Evolutionary conservation across 2,797 vertebrate species (phyloP).

Genomic region (Perodicticus potto): DNA sequence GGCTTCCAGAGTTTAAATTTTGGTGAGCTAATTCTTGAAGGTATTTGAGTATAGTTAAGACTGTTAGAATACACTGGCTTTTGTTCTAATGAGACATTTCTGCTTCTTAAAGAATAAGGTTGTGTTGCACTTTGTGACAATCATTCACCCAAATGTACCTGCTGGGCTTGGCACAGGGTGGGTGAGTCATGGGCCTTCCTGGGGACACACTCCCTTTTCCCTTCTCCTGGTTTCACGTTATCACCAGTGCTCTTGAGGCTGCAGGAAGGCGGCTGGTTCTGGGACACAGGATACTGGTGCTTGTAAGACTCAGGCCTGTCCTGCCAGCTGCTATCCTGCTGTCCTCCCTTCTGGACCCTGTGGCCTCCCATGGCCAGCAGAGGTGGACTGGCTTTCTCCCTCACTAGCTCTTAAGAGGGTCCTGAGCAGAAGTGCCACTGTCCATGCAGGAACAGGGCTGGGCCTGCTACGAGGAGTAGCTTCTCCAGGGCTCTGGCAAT

Average conservation of each 20-base stretch:
- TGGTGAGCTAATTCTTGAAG: conserved; percentile 89
- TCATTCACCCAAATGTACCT: not conserved
- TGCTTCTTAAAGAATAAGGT: not conserved
- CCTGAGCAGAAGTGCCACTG: not conserved
- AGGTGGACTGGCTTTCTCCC: not conserved
- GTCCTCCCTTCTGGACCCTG: not conserved
- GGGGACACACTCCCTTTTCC: accelerated
- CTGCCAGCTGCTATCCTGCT: not conserved
- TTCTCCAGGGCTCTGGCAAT: not conserved
- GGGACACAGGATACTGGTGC: not conserved
- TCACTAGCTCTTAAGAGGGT: not conserved
- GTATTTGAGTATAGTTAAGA: not conserved
- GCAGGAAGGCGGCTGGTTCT: not conserved
- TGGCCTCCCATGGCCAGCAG: not conserved
- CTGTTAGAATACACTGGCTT: too few species aligned
- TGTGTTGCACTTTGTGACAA: not conserved
- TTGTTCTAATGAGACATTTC: not conserved
- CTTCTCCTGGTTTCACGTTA: not conserved
- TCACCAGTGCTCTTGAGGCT: not conserved
- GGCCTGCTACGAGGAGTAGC: not conserved
- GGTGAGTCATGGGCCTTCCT: not conserved
- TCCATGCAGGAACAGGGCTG: not conserved
- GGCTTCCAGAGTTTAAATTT: conserved; percentile 99
- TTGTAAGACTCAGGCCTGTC: accelerated
- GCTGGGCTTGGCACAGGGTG: not conserved